These are phyloP conservation scores for Donacobius atricapilla DNA, from an alignment of 2,113 vertebrate genomes.

Conservation along the genomic window DNA sequence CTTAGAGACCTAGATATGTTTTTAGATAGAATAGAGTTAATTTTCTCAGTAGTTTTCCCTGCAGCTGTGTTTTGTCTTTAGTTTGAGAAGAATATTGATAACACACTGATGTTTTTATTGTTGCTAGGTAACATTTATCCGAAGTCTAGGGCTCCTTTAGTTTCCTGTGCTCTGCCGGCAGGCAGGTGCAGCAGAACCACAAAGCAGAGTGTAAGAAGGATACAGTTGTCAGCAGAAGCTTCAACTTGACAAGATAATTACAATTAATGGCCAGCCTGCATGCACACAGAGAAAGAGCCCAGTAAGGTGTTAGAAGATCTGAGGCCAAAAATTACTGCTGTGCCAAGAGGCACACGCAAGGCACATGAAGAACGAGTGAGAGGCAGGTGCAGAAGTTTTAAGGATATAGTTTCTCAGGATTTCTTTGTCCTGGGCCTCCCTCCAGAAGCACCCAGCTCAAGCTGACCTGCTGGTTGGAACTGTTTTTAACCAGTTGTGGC, in stretches of 20 bases:
- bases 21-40: neutral
- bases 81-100: neutral
- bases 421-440: neutral
- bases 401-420: neutral
- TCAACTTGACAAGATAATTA: neutral
- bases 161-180: fast-evolving
- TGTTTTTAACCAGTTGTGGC: fast-evolving
- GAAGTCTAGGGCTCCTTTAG: neutral
- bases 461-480: neutral
- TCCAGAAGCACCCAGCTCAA: neutral
- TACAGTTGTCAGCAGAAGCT: neutral
- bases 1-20: neutral
- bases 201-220: neutral
- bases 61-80: neutral
- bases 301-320: neutral
- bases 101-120: neutral
- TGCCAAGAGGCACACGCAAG: neutral
- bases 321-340: neutral
- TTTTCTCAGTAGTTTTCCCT: neutral
- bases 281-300: neutral
- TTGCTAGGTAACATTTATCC: neutral
- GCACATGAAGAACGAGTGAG: fast-evolving
- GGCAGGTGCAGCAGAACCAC: neutral
- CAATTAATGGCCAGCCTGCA: neutral
- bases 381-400: neutral